Evolutionary conservation across 2,888 invertebrate genomes (phyloP), one percentile per base, ranked within the genome.

Genomic region (Syrphus vitripennis): DNA sequence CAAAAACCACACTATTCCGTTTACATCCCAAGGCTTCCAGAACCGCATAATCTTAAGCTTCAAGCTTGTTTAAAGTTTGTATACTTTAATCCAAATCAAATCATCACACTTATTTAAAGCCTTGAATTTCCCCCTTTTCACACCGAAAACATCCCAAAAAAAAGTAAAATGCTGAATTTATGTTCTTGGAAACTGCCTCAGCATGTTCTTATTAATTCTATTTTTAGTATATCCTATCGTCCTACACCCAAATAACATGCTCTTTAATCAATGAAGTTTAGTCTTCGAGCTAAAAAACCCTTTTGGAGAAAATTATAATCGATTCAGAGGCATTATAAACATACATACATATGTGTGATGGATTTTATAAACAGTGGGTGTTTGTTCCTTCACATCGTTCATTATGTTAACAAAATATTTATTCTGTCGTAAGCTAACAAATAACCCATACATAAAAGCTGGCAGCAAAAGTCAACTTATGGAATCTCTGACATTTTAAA

Each of bases 391-490:
- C 34, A 3, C 9, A 57, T 57, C 19, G 16, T 19, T 59, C 57
- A 59, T 59, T 40, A 61, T 61, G 26, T 24, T 61, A 63, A 29
- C 29, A 63, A 63, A 63, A 63, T 42, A 42, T 63, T 63, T 65
- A 57, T 70, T 63, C 34, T 63, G 70, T 29, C 29, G 37, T 77
- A 21, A 53, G 34, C 42, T 63, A 48, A 50, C 55, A 77, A 65
- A 57, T 65, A 69, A 21, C 45, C 19, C 10, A 55, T 26, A 31
- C 6, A 19, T 37, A 21, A 57, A 50, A 67, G 45, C 59, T 45
- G 50, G 40, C 67, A 69, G 50, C 65, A 74, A 31, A 67, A 77
- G 67, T 78, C 71, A 77, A 72, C 72, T 53, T 37, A n/a, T n/a
- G 29, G 19, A 53, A 53, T 78, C 34, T 45, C 55, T 70, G 61